phyloP scores from a whole-genome alignment of 2,888 invertebrate species.

The Tipula unca region DNA sequence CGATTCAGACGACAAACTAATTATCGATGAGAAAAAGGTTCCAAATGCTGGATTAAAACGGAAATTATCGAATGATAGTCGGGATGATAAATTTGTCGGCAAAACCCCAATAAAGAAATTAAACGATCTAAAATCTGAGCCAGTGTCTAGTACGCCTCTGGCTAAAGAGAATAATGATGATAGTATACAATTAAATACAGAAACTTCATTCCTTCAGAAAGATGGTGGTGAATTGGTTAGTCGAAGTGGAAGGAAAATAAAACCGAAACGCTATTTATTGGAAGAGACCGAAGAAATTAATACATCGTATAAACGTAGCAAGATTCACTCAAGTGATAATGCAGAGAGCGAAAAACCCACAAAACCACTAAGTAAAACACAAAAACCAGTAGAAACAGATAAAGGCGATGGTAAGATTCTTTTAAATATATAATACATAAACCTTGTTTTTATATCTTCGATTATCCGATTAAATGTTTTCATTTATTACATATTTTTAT shows the following conservation, averaged over 20 bases:
- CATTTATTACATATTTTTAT: background rate
- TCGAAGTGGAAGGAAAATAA: conserved; percentile 65
- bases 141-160: background rate
- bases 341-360: background rate
- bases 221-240: conserved; percentile 48
- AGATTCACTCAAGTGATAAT: background rate
- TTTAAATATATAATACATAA: background rate
- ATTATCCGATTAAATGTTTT: conserved; percentile 16
- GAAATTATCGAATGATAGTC: conserved; percentile 2
- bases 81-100: background rate
- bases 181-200: background rate
- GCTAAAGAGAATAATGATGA: background rate
- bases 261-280: conserved; percentile 52
- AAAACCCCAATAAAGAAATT: background rate
- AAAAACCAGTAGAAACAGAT: background rate
- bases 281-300: conserved; percentile 45
- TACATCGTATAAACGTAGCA: conserved; percentile 39
- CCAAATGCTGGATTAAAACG: background rate
- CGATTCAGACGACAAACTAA: background rate
- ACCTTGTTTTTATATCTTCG: background rate
- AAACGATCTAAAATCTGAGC: background rate
- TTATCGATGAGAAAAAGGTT: background rate
- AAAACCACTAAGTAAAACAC: background rate
- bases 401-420: background rate
- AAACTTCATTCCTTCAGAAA: too few relatives aligned